phyloP scores from a whole-genome alignment of 2,113 vertebrate genomes.

The Oenanthe melanoleuca region DNA sequence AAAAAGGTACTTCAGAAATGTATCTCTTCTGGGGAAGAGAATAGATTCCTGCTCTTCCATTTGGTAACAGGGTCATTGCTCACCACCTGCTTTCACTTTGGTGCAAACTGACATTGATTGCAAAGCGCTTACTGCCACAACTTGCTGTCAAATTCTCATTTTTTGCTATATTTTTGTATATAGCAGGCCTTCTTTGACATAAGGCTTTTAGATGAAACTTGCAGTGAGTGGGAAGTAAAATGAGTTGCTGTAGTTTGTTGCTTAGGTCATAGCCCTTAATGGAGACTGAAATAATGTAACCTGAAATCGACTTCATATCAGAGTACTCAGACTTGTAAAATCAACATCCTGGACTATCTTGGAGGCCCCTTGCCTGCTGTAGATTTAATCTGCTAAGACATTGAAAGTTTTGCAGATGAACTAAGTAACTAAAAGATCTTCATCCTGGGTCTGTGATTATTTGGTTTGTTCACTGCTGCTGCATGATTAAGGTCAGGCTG shows the following conservation, averaged over 20 bases:
- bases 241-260: conserved; percentile 19
- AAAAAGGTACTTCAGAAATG: not conserved
- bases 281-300: conserved; percentile 2
- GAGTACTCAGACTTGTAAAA: not conserved
- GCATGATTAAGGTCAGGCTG: not conserved
- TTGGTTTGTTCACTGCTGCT: not conserved
- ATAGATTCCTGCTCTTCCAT: conserved; percentile 14
- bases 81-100: conserved; percentile 43
- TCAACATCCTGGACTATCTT: not conserved
- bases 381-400: not conserved
- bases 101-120: conserved; percentile 16
- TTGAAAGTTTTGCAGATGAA: not conserved
- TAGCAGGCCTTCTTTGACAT: conserved; percentile 21
- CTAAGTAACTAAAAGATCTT: not conserved
- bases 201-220: conserved; percentile 36
- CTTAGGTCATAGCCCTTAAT: conserved; percentile 24
- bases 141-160: conserved; percentile 20
- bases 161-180: conserved; percentile 19
- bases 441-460: not conserved
- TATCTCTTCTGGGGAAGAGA: not conserved
- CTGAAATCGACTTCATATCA: not conserved
- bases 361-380: not conserved
- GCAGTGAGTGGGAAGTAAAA: conserved; percentile 44
- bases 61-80: conserved; percentile 38
- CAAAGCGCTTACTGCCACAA: conserved; percentile 48